Conservation (phyloP, 2,888 invertebrate genomes). For the Drosophila setosimentum region DNA sequence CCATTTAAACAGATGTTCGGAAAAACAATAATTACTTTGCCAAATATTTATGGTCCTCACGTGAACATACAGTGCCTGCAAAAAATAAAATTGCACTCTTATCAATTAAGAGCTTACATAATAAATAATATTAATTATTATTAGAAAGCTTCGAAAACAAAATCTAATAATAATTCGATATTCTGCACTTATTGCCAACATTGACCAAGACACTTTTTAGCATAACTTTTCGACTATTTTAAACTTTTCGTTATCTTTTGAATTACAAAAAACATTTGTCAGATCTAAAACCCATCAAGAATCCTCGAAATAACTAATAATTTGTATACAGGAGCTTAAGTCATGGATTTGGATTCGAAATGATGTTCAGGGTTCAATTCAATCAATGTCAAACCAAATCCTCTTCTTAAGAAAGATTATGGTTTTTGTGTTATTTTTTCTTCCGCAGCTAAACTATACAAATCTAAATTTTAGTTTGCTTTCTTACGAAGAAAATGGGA, state of each 20-base stretch:
- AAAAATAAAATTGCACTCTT: neutral
- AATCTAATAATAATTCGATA: neutral
- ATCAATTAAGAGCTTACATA: too few species aligned
- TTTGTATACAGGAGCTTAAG: too few species aligned
- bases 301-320: neutral
- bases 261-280: neutral
- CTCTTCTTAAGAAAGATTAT: neutral
- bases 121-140: neutral
- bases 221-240: neutral
- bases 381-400: neutral
- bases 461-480: neutral
- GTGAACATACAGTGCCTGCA: neutral
- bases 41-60: conserved; percentile 1
- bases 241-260: neutral
- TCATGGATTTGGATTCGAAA: too few species aligned
- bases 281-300: neutral
- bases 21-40: neutral
- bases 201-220: neutral
- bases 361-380: neutral
- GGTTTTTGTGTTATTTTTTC: neutral
- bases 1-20: too few species aligned
- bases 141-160: neutral
- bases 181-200: neutral
- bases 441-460: neutral
- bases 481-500: neutral